Percentiles rank a stretch among this genome's conserved stretches.
These are phyloP conservation scores for Onychorhynchus coronatus DNA, from an alignment of 2,113 vertebrate genomes.

Conservation along the genomic window DNA sequence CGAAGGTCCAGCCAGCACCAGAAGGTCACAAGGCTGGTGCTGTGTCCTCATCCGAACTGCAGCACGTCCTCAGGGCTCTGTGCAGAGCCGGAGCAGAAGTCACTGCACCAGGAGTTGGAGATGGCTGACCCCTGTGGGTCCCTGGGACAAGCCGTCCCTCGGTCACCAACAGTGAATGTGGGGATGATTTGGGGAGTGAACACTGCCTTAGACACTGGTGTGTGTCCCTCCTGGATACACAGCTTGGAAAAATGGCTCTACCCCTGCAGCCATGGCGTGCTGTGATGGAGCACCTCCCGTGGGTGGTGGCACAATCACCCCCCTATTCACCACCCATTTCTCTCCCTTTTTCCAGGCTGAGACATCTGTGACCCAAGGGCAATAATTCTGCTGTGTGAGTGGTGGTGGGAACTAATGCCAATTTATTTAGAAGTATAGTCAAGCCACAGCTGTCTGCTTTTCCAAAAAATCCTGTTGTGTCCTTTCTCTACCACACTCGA, in stretches of 20 bases:
- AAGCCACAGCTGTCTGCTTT: background rate
- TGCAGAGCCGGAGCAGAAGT: no score
- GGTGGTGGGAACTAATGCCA: background rate
- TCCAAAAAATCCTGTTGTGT: background rate
- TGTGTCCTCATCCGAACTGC: fast-evolving
- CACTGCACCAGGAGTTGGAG: no score
- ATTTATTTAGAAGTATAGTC: background rate
- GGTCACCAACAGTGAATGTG: fast-evolving
- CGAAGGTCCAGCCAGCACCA: background rate
- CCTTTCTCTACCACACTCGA: background rate
- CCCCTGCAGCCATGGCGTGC: fast-evolving
- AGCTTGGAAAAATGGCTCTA: background rate
- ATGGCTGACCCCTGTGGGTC: no score
- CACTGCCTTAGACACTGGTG: background rate
- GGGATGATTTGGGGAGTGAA: background rate
- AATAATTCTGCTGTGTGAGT: background rate
- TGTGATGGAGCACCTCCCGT: background rate
- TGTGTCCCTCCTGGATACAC: background rate
- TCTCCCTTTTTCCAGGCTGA: background rate
- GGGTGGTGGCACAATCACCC: background rate
- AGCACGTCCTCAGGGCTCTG: fast-evolving
- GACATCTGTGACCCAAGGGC: background rate
- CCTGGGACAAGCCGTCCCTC: fast-evolving
- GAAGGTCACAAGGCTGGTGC: background rate
- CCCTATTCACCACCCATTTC: background rate